These are phyloP conservation scores for Promerops cafer DNA, from an alignment of 2,113 vertebrate species.

Conservation along the genomic window DNA sequence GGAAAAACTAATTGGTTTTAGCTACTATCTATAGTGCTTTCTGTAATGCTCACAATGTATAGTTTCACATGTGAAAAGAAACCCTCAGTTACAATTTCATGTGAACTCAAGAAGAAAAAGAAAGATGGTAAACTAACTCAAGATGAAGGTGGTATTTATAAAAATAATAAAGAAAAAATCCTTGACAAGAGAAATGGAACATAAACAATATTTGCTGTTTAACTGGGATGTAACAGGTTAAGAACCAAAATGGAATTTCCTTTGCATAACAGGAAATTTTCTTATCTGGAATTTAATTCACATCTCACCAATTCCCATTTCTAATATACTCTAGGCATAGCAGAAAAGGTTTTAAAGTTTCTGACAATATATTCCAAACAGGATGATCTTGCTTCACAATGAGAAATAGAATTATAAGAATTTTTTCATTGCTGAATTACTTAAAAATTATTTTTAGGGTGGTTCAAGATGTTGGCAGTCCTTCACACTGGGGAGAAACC, in stretches of 20 bases:
- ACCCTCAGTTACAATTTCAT: background rate
- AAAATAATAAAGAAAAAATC: background rate
- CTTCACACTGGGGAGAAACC: background rate
- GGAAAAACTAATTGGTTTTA: background rate
- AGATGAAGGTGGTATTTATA: background rate
- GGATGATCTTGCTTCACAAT: background rate
- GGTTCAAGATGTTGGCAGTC: background rate
- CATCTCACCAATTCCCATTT: background rate
- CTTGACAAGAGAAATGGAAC: background rate
- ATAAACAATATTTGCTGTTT: background rate
- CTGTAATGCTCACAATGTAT: accelerated
- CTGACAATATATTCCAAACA: background rate
- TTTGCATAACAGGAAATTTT: background rate
- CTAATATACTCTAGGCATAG: background rate
- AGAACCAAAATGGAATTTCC: background rate
- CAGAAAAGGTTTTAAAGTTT: background rate
- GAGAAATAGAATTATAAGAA: background rate
- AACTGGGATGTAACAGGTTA: background rate
- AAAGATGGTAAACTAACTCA: background rate
- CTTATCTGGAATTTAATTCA: background rate
- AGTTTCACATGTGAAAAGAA: background rate
- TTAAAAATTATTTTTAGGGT: background rate
- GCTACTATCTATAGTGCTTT: background rate
- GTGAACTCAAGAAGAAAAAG: background rate
- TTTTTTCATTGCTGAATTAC: background rate